A percentile compares a stretch with the other conserved stretches of the same genome.
Conservation (phyloP, 2,888 invertebrate genomes). For the Hirtodrosophila cameraria region DNA sequence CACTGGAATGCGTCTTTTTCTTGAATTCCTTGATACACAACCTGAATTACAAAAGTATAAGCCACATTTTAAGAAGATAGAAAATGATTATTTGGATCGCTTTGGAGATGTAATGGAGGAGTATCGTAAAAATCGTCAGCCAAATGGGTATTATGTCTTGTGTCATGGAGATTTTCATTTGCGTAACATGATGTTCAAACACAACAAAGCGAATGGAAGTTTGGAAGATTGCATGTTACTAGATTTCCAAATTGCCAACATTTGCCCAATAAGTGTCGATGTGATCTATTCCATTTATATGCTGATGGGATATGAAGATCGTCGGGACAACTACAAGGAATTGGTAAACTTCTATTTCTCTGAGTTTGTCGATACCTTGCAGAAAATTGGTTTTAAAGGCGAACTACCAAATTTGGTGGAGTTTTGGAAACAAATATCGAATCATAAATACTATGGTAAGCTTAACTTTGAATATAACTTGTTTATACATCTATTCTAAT, state of each 20-base stretch:
- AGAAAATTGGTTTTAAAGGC: constrained; percentile 38
- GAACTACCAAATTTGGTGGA: constrained; percentile 58
- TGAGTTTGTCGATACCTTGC: constrained; percentile 34
- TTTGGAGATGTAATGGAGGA: not conserved
- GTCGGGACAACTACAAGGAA: constrained; percentile 47
- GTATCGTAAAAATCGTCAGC: constrained; percentile 34
- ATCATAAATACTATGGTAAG: constrained; percentile 66
- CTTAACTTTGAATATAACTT: not conserved
- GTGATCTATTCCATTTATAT: constrained; percentile 65
- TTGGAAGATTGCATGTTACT: constrained; percentile 55
- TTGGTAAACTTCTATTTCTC: constrained; percentile 55
- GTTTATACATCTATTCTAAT: not conserved
- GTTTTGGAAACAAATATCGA: constrained; percentile 57
- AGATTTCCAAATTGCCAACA: constrained; percentile 66
- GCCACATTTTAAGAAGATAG: constrained; percentile 23
- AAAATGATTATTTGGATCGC: not conserved
- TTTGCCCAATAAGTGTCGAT: constrained; percentile 60
- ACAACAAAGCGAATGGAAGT: constrained; percentile 12
- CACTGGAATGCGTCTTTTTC: constrained; percentile 39
- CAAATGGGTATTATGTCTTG: constrained; percentile 39
- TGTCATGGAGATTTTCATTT: constrained; percentile 67
- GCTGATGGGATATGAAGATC: constrained; percentile 50
- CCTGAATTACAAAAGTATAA: constrained; percentile 39
- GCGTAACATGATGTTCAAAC: constrained; percentile 61
- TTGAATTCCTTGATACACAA: constrained; percentile 38